Conservation (phyloP, 2,888 invertebrate species). For the Myopa testacea region DNA sequence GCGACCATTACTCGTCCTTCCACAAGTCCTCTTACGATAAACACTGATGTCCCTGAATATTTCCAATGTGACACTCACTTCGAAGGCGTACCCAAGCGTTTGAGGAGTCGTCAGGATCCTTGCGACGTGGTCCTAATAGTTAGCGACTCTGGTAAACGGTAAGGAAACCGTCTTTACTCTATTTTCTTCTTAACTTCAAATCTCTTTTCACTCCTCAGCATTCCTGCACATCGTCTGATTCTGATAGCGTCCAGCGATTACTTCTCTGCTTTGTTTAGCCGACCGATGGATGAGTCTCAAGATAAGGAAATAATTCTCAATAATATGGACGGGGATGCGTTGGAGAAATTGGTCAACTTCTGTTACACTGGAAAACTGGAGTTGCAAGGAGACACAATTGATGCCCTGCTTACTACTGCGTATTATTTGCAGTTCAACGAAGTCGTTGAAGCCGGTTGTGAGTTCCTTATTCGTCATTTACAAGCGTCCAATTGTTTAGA, state of each 20-base stretch:
- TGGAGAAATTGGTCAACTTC: constrained; percentile 86
- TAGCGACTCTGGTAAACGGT: too few species aligned
- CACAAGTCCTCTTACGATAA: too few species aligned
- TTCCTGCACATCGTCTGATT: constrained; percentile 87
- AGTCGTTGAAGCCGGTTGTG: constrained; percentile 85
- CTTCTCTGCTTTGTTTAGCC: constrained; percentile 96
- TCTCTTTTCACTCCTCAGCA: constrained; percentile 66
- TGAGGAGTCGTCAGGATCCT: too few species aligned
- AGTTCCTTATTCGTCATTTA: constrained; percentile 85
- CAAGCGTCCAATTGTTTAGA: constrained; percentile 92
- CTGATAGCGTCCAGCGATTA: constrained; percentile 93
- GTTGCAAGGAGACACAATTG: constrained; percentile 90
- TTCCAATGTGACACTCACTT: too few species aligned
- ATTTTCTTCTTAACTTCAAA: too few species aligned
- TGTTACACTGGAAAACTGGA: constrained; percentile 87
- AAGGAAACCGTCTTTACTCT: too few species aligned
- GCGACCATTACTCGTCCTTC: too few species aligned
- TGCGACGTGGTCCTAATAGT: too few species aligned
- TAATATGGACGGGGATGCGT: constrained; percentile 86
- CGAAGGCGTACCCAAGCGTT: too few species aligned
- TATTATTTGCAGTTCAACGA: constrained; percentile 87
- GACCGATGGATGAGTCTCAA: constrained; percentile 83
- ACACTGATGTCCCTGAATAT: too few species aligned
- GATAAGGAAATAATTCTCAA: constrained; percentile 86
- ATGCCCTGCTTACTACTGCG: constrained; percentile 88